phyloP scores from a whole-genome alignment of 2,113 vertebrate genomes.

The Tupaia chinensis region DNA sequence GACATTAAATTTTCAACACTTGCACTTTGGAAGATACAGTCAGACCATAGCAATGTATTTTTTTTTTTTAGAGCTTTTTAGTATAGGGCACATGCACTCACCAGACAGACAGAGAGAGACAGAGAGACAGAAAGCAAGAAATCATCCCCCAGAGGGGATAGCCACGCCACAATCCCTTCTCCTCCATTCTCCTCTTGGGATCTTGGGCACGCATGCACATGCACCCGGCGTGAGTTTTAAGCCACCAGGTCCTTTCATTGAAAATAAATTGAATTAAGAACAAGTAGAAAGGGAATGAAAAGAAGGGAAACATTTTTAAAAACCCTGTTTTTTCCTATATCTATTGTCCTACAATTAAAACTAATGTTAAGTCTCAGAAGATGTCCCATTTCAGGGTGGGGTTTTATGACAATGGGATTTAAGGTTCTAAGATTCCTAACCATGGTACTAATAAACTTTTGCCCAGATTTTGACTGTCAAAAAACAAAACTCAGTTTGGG shows the following conservation, averaged over 20 bases:
- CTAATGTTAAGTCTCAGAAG: slow-evolving; percentile 30
- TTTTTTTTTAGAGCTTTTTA: too few relatives aligned
- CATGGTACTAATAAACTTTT: background rate
- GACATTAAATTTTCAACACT: too few relatives aligned
- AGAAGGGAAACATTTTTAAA: background rate
- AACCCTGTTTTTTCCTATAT: background rate
- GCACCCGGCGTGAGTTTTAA: too few relatives aligned
- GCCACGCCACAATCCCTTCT: too few relatives aligned
- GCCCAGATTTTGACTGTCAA: background rate
- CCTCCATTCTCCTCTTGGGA: too few relatives aligned
- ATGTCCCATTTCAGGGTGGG: background rate
- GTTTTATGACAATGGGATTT: background rate
- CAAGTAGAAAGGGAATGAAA: background rate
- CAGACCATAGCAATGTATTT: too few relatives aligned
- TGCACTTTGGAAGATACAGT: too few relatives aligned
- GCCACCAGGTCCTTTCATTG: background rate
- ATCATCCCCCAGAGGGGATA: too few relatives aligned
- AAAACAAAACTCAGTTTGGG: slow-evolving; percentile 5
- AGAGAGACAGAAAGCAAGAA: too few relatives aligned
- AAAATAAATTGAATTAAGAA: slow-evolving; percentile 17
- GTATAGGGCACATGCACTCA: too few relatives aligned
- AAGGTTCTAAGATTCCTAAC: background rate
- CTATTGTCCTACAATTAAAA: slow-evolving; percentile 28
- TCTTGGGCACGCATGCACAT: too few relatives aligned
- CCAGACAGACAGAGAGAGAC: too few relatives aligned